Evolutionary conservation across 2,888 invertebrate genomes (phyloP).

Genomic region (Lasius fuliginosus): DNA sequence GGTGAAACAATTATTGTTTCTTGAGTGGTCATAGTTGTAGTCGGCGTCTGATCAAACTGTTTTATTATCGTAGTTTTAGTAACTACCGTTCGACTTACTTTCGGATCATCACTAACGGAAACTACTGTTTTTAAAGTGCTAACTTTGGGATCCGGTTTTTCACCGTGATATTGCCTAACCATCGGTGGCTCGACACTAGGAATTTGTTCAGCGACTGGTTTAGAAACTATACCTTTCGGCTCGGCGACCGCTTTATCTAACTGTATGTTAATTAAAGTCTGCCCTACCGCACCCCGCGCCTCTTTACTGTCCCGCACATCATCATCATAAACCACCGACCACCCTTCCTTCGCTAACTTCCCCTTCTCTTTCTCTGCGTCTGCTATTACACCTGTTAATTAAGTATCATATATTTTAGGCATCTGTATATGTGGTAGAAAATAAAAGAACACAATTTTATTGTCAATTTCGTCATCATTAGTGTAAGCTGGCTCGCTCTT

Average conservation of each 20-base stretch:
- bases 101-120: slow-evolving; percentile 71
- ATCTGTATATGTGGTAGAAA: slow-evolving; percentile 80
- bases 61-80: slow-evolving; percentile 76
- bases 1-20: slow-evolving; percentile 46
- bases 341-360: slow-evolving; percentile 86
- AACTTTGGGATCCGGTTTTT: slow-evolving; percentile 71
- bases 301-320: slow-evolving; percentile 84
- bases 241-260: slow-evolving; percentile 60
- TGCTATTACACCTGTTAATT: slow-evolving; percentile 86
- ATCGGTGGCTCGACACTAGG: slow-evolving; percentile 75
- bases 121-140: slow-evolving; percentile 75
- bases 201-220: slow-evolving; percentile 35
- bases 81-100: slow-evolving; percentile 70
- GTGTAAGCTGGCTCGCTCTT: slow-evolving; percentile 85
- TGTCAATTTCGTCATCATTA: slow-evolving; percentile 82
- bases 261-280: slow-evolving; percentile 70
- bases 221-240: slow-evolving; percentile 38
- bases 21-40: slow-evolving; percentile 61
- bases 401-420: slow-evolving; percentile 86
- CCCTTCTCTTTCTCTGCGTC: slow-evolving; percentile 86
- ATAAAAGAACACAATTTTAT: slow-evolving; percentile 71
- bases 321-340: slow-evolving; percentile 86
- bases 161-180: slow-evolving; percentile 74
- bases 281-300: slow-evolving; percentile 83
- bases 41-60: slow-evolving; percentile 67